Evolutionary conservation across 2,888 invertebrate genomes (phyloP).

Genomic region (Dynastes maya): DNA sequence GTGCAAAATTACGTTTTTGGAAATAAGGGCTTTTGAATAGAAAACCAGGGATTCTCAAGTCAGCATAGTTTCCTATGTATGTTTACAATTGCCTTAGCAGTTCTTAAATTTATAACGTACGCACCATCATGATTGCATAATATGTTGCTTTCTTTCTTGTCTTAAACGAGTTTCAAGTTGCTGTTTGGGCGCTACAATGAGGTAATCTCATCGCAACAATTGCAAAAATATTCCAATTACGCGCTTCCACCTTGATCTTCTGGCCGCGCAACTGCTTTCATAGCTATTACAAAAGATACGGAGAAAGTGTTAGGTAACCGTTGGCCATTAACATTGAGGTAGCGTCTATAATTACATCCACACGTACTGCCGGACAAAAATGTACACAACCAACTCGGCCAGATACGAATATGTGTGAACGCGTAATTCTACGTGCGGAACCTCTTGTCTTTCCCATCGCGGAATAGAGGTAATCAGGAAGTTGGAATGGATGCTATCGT

Average conservation of each 20-base stretch:
- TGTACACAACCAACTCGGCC: not conserved
- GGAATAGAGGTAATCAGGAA: conserved; percentile 6
- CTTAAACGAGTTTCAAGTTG: too few relatives aligned
- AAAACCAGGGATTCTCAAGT: too few relatives aligned
- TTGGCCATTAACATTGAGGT: conserved; percentile 23
- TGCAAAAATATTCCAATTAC: conserved; percentile 18
- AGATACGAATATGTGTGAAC: conserved; percentile 1
- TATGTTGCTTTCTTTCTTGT: too few relatives aligned
- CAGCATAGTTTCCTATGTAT: too few relatives aligned
- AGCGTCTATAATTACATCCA: conserved; percentile 23
- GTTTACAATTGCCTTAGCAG: too few relatives aligned
- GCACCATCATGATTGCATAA: too few relatives aligned
- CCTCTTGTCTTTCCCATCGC: not conserved
- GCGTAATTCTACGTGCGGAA: not conserved
- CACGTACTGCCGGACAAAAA: not conserved
- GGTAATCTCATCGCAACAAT: not conserved
- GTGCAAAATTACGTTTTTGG: too few relatives aligned
- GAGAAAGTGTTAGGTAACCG: conserved; percentile 36
- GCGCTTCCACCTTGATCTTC: conserved; percentile 28
- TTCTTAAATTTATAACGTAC: too few relatives aligned
- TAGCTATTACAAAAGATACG: conserved; percentile 30
- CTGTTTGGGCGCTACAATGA: not conserved
- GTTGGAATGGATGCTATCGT: not conserved
- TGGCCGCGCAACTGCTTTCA: conserved; percentile 27
- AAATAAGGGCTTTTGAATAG: too few relatives aligned